Base-by-base conservation (phyloP, 1,140 invertebrate species). In the Euwallacea similis region DNA sequence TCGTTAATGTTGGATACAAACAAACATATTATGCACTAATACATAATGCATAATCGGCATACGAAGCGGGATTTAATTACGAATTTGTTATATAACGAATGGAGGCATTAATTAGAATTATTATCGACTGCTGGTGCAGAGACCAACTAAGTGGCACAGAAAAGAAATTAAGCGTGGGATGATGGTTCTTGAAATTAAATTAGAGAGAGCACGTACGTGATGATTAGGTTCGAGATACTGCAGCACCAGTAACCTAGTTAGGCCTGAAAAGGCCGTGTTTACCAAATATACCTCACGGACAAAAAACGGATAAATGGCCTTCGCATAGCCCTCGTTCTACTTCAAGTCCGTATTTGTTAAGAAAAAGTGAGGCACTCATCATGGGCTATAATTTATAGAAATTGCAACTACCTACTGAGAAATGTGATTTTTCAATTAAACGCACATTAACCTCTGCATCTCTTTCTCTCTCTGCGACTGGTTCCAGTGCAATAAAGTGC, bases 401-500 rank as follows among this genome's bases (percentile, higher is more conserved):
- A 50, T 50, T 50, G 46, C 46, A 50, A 50, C 9, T 13, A 50
- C 13, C 46, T 11, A 50, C 2, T 1, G 46, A 11, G 46, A 50
- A 50, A 50, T 50, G 46, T 13, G 6, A 50, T 50, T 50, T 50
- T 50, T 13, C 46, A 50, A 50, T 50, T 50, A 11, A 50, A 50
- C 46, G 46, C 13, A 50, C 46, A 50, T 11, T 50, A 50, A 50
- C 46, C 46, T 50, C 9, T 11, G 46, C 13, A 50, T 50, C 9
- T 11, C 9, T 11, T 7, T 50, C 9, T 50, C 13, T 50, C 9
- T 50, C 46, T 50, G 46, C 6, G 46, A 50, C 46, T 50, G 46
- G 46, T 50, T 50, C 13, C 9, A 58, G 6, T 21, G 10, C 55
- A 58, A 58, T 10, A 58, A 58, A 33, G n/a, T 41, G n/a, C 55